Conservation (phyloP, 2,113 vertebrate species). For the Conger conger region DNA sequence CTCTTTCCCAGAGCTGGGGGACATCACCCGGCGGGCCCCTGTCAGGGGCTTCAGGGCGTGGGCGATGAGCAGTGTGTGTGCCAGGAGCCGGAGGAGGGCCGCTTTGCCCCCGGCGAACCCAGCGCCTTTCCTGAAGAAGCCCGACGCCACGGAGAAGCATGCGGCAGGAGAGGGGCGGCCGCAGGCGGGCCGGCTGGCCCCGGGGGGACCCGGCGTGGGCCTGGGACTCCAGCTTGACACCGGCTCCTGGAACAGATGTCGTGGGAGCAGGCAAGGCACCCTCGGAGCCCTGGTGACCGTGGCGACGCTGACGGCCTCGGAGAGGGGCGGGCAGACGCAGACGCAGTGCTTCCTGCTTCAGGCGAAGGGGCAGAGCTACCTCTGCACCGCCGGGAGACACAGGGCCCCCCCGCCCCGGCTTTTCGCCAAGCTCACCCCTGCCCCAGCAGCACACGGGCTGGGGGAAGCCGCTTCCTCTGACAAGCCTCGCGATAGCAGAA, state of each 20-base stretch:
- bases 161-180: conserved; percentile 38
- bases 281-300: conserved; percentile 69
- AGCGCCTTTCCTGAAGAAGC: conserved; percentile 40
- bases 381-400: conserved; percentile 60
- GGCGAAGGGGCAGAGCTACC: conserved; percentile 64
- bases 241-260: conserved; percentile 38
- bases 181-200: conserved; percentile 52
- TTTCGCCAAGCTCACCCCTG: conserved; percentile 22
- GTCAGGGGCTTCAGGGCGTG: conserved; percentile 69
- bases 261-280: conserved; percentile 50
- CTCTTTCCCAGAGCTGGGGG: conserved; percentile 40
- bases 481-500: conserved; percentile 17
- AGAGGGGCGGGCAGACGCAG: conserved; percentile 68
- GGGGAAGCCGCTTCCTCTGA: conserved; percentile 32
- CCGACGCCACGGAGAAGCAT: conserved; percentile 43
- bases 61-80: conserved; percentile 58
- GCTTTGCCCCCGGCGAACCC: conserved; percentile 35
- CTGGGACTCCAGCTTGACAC: not conserved
- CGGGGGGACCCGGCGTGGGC: conserved; percentile 26
- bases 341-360: conserved; percentile 69
- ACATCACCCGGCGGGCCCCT: conserved; percentile 53
- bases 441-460: not conserved
- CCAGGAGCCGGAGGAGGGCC: conserved; percentile 59
- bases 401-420: not conserved
- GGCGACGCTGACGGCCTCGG: conserved; percentile 69